These are phyloP conservation scores for Echinops telfairi DNA, from an alignment of 2,113 vertebrate genomes.

Conservation along the genomic window DNA sequence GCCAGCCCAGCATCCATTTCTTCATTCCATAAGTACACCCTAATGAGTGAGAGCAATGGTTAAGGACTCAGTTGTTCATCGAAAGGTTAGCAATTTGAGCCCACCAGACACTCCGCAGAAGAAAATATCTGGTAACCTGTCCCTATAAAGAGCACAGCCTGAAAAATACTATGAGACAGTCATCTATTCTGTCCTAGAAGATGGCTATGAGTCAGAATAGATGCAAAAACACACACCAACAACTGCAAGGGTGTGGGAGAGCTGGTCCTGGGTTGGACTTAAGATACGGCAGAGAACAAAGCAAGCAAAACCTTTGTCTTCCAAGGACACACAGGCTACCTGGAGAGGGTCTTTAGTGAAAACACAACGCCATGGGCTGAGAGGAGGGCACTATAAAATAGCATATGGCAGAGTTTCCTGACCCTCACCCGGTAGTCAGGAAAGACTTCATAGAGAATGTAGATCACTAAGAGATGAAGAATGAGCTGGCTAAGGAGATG, in stretches of 20 bases:
- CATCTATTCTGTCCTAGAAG: neutral
- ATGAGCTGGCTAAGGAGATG: neutral
- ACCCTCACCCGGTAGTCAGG: neutral
- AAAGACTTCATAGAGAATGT: neutral
- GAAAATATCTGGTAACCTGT: neutral
- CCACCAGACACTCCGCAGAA: neutral
- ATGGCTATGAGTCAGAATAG: neutral
- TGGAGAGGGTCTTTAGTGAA: neutral
- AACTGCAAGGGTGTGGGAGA: neutral
- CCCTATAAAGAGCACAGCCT: neutral
- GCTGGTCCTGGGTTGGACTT: neutral
- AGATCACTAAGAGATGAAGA: constrained; percentile 7
- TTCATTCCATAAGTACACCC: neutral
- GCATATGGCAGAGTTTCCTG: neutral
- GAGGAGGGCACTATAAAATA: neutral
- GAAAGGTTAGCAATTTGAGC: neutral
- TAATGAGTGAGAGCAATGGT: neutral
- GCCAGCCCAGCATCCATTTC: neutral
- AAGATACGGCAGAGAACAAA: neutral
- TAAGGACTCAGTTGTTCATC: neutral
- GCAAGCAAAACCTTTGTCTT: neutral
- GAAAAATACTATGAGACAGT: neutral
- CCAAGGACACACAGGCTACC: neutral
- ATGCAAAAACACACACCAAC: neutral
- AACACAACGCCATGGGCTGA: neutral